Conservation (phyloP, 2,888 invertebrate species). For the Strigamia maritima region DNA sequence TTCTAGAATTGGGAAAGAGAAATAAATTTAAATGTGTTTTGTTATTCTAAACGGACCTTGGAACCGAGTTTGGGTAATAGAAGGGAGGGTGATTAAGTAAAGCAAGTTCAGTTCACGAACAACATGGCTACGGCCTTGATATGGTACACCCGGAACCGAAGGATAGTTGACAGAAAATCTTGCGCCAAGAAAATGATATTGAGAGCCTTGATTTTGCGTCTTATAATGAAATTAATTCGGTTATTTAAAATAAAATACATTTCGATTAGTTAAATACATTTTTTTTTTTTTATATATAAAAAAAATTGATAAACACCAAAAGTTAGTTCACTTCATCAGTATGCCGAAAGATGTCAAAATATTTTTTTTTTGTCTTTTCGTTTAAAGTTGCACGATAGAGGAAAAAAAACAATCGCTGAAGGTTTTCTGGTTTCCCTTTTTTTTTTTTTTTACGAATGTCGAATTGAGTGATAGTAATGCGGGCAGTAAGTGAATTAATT, state of each 20-base stretch:
- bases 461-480: background rate
- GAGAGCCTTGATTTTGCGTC: background rate
- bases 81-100: background rate
- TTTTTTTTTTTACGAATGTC: background rate
- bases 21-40: background rate
- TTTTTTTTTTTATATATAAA: too few species aligned
- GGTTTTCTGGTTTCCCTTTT: background rate
- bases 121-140: slow-evolving; percentile 37
- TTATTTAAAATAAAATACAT: background rate
- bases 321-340: too few species aligned
- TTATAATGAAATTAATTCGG: background rate
- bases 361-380: too few species aligned
- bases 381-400: too few species aligned
- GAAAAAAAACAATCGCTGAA: background rate
- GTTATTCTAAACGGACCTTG: background rate
- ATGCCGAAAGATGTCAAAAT: too few species aligned
- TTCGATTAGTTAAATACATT: too few species aligned
- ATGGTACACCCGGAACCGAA: slow-evolving; percentile 26
- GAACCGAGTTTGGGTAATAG: background rate
- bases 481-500: background rate
- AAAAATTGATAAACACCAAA: too few species aligned
- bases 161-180: slow-evolving; percentile 27
- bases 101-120: slow-evolving; percentile 1
- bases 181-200: background rate
- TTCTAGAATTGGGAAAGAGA: background rate